Evolutionary conservation across 2,113 vertebrate genomes (phyloP).

Genomic region (Pluvialis apricaria): DNA sequence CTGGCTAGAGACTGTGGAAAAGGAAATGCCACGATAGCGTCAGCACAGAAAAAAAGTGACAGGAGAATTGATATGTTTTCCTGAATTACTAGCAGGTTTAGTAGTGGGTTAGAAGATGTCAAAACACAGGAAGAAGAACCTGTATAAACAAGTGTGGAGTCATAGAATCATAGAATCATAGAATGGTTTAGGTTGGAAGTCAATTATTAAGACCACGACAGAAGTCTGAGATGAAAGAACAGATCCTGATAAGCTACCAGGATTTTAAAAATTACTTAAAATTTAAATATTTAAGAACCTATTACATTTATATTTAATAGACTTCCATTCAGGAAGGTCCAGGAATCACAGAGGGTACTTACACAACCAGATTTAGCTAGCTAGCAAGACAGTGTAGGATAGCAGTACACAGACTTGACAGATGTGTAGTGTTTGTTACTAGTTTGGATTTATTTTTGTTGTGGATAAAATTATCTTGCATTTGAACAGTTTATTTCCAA

Average conservation of each 20-base stretch:
- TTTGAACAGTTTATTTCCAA: not conserved
- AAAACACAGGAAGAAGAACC: slow-evolving; percentile 48
- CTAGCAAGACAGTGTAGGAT: not conserved
- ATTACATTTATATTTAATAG: not conserved
- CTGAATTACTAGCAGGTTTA: slow-evolving; percentile 13
- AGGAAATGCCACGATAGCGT: not conserved
- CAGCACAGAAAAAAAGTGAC: not conserved
- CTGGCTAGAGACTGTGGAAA: not conserved
- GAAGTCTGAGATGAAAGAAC: not conserved
- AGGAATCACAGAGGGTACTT: not conserved
- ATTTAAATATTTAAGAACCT: slow-evolving; percentile 6
- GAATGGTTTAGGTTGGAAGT: too few relatives aligned
- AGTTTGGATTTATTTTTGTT: not conserved
- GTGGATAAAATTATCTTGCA: not conserved
- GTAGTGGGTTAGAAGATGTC: not conserved
- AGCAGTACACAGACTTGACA: not conserved
- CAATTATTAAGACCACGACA: not conserved
- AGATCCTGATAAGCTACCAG: not conserved
- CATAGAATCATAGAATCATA: too few relatives aligned
- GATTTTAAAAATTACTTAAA: not conserved
- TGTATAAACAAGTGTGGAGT: slow-evolving; percentile 13
- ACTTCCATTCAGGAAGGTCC: not conserved
- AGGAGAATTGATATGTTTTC: slow-evolving; percentile 26
- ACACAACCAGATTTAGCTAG: not conserved
- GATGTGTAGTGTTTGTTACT: not conserved